Conservation (phyloP, 2,113 vertebrate genomes). For the Sialia sialis region DNA sequence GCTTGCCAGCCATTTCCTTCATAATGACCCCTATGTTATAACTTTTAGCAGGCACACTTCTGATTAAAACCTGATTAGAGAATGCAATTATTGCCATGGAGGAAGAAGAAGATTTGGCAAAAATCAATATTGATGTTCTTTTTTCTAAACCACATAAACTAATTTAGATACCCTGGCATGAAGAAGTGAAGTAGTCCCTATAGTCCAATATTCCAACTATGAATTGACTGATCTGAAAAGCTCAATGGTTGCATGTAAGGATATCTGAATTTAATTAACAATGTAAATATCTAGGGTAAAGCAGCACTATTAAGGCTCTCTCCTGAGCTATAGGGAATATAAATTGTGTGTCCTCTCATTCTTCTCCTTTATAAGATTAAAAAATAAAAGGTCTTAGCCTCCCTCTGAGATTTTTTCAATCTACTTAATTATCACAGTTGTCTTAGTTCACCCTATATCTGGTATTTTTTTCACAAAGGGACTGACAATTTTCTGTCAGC, state of each 20-base stretch:
- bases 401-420: background rate
- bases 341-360: background rate
- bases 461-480: background rate
- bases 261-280: background rate
- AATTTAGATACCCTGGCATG: background rate
- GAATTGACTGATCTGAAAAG: background rate
- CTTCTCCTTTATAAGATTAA: background rate
- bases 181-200: background rate
- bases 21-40: background rate
- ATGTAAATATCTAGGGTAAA: background rate
- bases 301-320: background rate
- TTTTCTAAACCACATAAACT: background rate
- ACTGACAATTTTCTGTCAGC: background rate
- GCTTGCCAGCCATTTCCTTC: background rate
- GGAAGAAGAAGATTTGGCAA: background rate
- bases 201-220: background rate
- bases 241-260: background rate
- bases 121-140: background rate
- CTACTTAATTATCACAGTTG: background rate
- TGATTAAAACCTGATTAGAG: background rate
- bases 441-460: background rate
- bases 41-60: background rate
- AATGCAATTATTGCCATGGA: background rate
- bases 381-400: background rate
- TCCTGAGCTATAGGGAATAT: background rate